phyloP scores from a whole-genome alignment of 2,113 vertebrate species.

The Cichladusa arquata region DNA sequence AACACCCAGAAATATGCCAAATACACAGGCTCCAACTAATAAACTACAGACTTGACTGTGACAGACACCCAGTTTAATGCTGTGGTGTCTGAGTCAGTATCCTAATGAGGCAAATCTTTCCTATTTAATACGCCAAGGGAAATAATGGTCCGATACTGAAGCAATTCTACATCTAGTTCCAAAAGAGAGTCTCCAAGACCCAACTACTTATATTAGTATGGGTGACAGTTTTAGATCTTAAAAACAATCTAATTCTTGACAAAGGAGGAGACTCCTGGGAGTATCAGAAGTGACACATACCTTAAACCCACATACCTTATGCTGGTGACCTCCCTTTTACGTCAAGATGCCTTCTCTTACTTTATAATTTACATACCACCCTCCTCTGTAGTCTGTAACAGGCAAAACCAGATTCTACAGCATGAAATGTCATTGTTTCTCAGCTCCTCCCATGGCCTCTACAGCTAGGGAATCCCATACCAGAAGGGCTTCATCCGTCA shows the following conservation, averaged over 20 bases:
- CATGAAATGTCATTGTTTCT: neutral
- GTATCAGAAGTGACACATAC: neutral
- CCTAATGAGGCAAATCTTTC: neutral
- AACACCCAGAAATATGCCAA: neutral
- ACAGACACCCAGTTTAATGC: neutral
- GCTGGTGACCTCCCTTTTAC: neutral
- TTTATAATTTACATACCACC: neutral
- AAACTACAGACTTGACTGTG: neutral
- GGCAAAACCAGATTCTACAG: neutral
- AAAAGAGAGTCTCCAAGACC: neutral
- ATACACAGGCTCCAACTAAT: neutral
- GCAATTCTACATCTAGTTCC: neutral
- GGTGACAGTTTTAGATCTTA: neutral
- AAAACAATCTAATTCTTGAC: neutral
- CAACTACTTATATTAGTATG: neutral
- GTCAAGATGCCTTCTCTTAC: neutral
- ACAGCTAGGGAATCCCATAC: constrained; percentile 68
- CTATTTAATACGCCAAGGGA: neutral
- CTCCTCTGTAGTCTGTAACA: neutral
- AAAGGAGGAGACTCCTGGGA: neutral
- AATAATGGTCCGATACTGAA: neutral
- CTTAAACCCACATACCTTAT: neutral
- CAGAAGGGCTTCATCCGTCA: constrained; percentile 85
- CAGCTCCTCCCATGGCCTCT: neutral
- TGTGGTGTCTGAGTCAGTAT: neutral